phyloP scores from a whole-genome alignment of 2,888 invertebrate species.

The Leuctra nigra region DNA sequence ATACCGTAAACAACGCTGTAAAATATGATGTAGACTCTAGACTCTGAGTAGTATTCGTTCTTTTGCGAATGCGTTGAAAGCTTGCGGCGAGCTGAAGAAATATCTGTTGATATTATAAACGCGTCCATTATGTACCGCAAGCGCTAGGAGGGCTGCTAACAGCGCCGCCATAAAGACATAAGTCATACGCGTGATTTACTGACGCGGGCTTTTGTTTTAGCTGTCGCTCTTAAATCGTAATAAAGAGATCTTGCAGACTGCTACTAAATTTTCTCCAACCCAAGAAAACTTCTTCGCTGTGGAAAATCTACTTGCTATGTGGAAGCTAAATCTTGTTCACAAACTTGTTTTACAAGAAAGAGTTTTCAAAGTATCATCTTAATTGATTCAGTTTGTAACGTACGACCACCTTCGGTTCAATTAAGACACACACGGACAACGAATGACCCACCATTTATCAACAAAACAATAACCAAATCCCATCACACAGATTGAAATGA shows the following conservation, averaged over 20 bases:
- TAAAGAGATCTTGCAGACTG: constrained; percentile 20
- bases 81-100: constrained; percentile 8
- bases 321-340: background rate
- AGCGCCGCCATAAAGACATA: constrained; percentile 22
- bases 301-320: constrained; percentile 27
- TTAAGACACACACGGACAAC: no score
- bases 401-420: no score
- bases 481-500: no score
- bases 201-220: constrained; percentile 30
- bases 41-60: background rate
- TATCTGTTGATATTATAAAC: constrained; percentile 12
- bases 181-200: constrained; percentile 28
- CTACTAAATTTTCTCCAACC: constrained; percentile 16
- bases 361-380: no score
- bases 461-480: no score
- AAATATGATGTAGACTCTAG: background rate
- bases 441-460: no score
- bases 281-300: constrained; percentile 18
- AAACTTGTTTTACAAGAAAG: constrained; percentile 8
- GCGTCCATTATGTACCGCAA: constrained; percentile 16
- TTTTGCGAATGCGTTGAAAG: background rate
- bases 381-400: no score
- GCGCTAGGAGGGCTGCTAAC: constrained; percentile 12
- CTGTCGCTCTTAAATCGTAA: constrained; percentile 30
- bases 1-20: constrained; percentile 7